These are phyloP conservation scores for Mustelus asterias DNA, from an alignment of 2,113 vertebrate genomes.

Conservation along the genomic window DNA sequence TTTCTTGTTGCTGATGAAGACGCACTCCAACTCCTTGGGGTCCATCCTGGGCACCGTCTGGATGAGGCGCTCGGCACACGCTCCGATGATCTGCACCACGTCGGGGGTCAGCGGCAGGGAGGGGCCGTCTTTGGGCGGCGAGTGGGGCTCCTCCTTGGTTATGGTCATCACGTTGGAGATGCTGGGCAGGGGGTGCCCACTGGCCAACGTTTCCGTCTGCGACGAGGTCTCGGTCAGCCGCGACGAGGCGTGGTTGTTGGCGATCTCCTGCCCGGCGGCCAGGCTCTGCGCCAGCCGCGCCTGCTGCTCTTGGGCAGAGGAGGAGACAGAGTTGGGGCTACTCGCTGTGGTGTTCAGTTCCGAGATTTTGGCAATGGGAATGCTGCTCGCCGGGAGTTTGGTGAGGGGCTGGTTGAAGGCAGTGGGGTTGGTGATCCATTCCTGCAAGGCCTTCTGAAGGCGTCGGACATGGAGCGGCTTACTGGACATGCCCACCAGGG, in stretches of 20 bases:
- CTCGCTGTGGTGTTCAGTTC: not conserved
- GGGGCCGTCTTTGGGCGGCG: conserved; percentile 74
- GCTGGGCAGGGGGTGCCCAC: not conserved
- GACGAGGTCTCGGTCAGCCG: conserved; percentile 63
- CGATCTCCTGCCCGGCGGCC: not conserved
- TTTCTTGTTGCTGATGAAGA: conserved; percentile 37
- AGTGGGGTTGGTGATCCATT: conserved; percentile 34
- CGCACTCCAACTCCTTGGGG: conserved; percentile 29
- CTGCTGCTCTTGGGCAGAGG: not conserved
- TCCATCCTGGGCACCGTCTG: conserved; percentile 32
- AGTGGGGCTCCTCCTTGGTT: conserved; percentile 58
- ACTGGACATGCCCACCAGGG: conserved; percentile 38
- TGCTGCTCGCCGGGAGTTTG: conserved; percentile 30
- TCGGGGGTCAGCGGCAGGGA: conserved; percentile 49
- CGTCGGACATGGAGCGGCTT: conserved; percentile 37
- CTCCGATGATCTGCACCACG: conserved; percentile 8
- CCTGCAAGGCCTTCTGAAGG: conserved; percentile 38
- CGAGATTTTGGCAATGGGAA: conserved; percentile 29
- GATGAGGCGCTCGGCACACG: conserved; percentile 11
- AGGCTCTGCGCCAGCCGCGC: not conserved
- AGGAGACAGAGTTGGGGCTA: not conserved
- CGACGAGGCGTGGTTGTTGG: conserved; percentile 62
- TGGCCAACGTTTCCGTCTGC: conserved; percentile 49
- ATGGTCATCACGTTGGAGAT: not conserved
- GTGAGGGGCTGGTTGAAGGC: conserved; percentile 36